Evolutionary conservation across 2,113 vertebrate genomes (phyloP), one percentile per base, ranked within the genome.

Genomic region (Hydrolagus affinis): DNA sequence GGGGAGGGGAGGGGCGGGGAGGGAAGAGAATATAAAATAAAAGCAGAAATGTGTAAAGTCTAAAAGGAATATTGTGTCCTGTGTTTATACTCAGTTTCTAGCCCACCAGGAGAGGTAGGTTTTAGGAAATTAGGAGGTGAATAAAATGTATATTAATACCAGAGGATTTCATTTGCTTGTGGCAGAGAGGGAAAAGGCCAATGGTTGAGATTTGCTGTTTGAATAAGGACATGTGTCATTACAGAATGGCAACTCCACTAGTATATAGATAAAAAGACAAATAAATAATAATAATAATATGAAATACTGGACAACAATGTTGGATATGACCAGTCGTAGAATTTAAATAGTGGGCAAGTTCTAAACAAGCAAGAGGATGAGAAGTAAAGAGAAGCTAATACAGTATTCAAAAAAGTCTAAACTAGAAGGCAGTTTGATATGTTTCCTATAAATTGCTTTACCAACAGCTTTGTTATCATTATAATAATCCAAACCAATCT

Each of bases 61-160:
- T 44, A 30, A 86, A 85, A 88, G 78, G 8, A 85, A 74, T 86
- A 4, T 87, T 87, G 86, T 59, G 87, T 75, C 86, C 90, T 86
- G 86, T 89, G 77, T 44, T 88, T 86, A 75, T 86, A 88, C 62
- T 88, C 86, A 11, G 70, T 59, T 69, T 8, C 74, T 25, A 28
- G 86, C 28, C 70, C 17, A 11, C 60, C 87, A 72, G 25, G 60
- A 66, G 66, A 32, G 62, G 14, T 6, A 44, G 44, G 44, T 44
- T 1, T 44, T 44, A 6, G 44, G 44, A 1, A 44, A 6, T 44
- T 44, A 9, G 28, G 32, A 83, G 62, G 66, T 3, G 17, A 23
- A 17, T 83, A 62, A 66, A 66, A 83, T 23, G 66, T 30, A 66
- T 83, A 62, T 11, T 59, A 62, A 17, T 28, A 80, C 25, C n/a